Conservation (phyloP, 2,888 invertebrate genomes). For the Linnaemya vulpina region DNA sequence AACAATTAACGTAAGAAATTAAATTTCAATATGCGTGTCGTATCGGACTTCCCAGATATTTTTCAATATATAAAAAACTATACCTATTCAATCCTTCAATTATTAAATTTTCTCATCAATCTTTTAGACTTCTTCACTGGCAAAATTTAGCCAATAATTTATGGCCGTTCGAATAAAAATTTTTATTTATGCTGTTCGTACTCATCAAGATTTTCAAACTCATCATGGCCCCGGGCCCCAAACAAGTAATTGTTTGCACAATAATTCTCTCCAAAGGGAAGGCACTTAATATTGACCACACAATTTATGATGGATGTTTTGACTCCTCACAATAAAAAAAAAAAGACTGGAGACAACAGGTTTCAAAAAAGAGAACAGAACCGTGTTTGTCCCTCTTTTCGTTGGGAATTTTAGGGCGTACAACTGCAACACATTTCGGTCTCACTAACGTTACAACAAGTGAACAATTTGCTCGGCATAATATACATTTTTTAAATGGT, state of each 20-base stretch:
- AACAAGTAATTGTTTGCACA: constrained; percentile 59
- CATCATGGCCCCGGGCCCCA: constrained; percentile 37
- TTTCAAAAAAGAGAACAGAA: background rate
- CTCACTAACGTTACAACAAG: background rate
- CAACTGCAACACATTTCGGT: constrained; percentile 24
- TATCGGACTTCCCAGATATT: too few species aligned
- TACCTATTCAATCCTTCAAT: too few species aligned
- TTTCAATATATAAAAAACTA: too few species aligned
- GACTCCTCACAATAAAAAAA: constrained; percentile 11
- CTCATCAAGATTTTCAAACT: background rate
- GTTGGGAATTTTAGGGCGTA: constrained; percentile 1
- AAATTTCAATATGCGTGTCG: too few species aligned
- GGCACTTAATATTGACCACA: constrained; percentile 29
- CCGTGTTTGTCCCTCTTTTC: constrained; percentile 5
- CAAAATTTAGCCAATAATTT: constrained; percentile 13
- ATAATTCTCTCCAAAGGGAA: constrained; percentile 19
- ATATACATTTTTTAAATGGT: too few species aligned
- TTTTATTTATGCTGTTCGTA: background rate
- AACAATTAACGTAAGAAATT: too few species aligned
- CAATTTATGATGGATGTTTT: constrained; percentile 68
- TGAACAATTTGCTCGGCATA: background rate
- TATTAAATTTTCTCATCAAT: background rate
- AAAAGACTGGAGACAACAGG: background rate
- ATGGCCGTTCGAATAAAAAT: background rate
- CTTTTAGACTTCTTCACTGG: background rate